Conservation (phyloP, 2,797 vertebrate species). For the Aythya fuligula region DNA sequence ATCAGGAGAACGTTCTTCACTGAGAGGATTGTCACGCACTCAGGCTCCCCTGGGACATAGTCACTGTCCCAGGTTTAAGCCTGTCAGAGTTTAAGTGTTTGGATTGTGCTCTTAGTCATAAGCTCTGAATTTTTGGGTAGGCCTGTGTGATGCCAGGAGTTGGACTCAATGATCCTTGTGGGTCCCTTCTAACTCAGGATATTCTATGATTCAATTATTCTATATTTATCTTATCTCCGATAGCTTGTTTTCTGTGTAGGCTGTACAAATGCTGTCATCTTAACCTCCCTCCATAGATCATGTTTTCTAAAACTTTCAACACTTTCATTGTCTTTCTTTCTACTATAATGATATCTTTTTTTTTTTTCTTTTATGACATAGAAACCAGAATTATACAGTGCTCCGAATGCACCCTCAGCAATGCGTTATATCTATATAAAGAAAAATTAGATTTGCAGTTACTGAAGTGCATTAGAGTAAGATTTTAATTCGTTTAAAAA, state of each 20-base stretch:
- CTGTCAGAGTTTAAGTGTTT: no score
- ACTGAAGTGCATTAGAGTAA: not conserved
- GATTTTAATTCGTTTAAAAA: not conserved
- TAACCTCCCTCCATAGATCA: not conserved
- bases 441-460: not conserved
- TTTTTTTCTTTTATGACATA: not conserved
- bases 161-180: no score
- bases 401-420: not conserved
- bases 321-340: not conserved
- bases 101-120: no score
- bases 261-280: not conserved
- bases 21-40: no score
- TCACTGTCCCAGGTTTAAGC: no score
- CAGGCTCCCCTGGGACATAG: no score
- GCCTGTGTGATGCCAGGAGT: no score
- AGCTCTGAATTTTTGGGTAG: no score
- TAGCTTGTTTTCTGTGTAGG: not conserved
- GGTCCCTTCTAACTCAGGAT: no score
- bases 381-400: not conserved
- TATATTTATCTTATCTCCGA: not conserved
- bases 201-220: no score
- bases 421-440: not conserved
- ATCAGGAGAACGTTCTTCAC: no score
- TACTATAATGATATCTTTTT: not conserved
- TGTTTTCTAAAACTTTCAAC: not conserved